Evolutionary conservation across 1,140 invertebrate species (phyloP).

Genomic region (Pseudachorutes palmiensis): DNA sequence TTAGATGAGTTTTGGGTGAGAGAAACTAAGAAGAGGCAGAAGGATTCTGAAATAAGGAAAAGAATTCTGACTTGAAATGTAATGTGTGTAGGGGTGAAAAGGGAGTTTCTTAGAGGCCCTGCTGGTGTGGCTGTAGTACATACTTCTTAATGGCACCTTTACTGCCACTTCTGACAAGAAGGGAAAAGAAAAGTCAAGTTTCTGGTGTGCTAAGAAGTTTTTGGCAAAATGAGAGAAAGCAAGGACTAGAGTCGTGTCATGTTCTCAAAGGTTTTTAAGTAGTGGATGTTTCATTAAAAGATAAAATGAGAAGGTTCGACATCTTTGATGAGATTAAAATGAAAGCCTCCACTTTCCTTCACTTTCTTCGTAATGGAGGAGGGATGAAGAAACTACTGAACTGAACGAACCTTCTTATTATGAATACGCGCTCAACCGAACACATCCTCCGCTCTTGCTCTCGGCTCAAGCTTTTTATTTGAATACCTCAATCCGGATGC

Average conservation of each 20-base stretch:
- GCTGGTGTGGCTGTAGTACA: not conserved
- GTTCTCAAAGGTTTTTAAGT: conserved; percentile 19
- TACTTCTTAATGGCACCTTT: conserved; percentile 3
- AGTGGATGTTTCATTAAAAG: conserved; percentile 32
- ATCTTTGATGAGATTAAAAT: conserved; percentile 36
- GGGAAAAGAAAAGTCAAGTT: not conserved
- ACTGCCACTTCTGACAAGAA: not conserved
- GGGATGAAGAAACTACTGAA: conserved; percentile 21
- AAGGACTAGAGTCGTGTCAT: conserved; percentile 22
- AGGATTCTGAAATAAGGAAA: not conserved
- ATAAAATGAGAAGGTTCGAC: conserved; percentile 31
- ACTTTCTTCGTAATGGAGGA: conserved; percentile 23
- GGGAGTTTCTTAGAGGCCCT: conserved; percentile 6
- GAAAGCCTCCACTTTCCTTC: conserved; percentile 18
- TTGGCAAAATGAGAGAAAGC: not conserved
- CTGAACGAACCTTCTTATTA: conserved; percentile 20
- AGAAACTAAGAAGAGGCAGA: not conserved
- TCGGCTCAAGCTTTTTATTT: not conserved
- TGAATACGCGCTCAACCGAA: conserved; percentile 28
- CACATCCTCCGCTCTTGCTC: conserved; percentile 16
- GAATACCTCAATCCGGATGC: no score
- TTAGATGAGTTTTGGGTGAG: not conserved
- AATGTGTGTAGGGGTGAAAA: not conserved
- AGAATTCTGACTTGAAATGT: no score
- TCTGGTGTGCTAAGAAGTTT: not conserved